Evolutionary conservation across 2,888 invertebrate genomes (phyloP), one percentile per base, ranked within the genome.

Genomic region (Xanthia togata): DNA sequence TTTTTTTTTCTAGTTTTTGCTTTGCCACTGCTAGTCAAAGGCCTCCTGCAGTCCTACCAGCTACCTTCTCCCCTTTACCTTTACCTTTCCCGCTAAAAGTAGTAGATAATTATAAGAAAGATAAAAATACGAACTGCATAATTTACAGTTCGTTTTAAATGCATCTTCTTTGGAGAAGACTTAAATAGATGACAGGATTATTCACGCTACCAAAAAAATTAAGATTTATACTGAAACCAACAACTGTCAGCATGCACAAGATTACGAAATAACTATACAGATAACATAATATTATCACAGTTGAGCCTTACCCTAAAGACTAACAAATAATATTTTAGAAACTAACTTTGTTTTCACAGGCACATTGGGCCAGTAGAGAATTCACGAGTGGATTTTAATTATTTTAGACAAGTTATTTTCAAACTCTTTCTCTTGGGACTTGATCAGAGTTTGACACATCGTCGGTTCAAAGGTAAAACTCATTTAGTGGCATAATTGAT

Each of bases 371-470:
- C 82, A 70, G 38, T 64, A 4, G 70, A 70, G 76, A 70, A 59
- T 85, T 63, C 53, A 67, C 59, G 72, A 70, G 53, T 73, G 73
- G 53, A 47, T 76, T 82, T 83, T 83, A 80, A 80, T 80, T 73
- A 80, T 69, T 69, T 77, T 69, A 35, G 20, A 85, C 77, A 74
- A 85, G 74, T 83, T 82, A 85, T 78, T 85, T 78, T 63, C 74
- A 50, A 74, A 72, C 68, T 74, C 71, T 78, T 72, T 78, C 72
- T 26, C 83, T 17, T 35, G 74, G 70, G 86, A 86, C 17, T 85
- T 73, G 47, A 72, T 78, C 78, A 78, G n/a, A n/a, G 83, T 83
- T 86, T 86, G 74, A 78, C 73, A 60, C 60, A n/a, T n/a, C n/a
- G n/a, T n/a, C n/a, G n/a, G n/a, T n/a, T n/a, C n/a, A n/a, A n/a